These are phyloP conservation scores for Acropternis orthonyx DNA, from an alignment of 2,797 vertebrate genomes.

Conservation along the genomic window DNA sequence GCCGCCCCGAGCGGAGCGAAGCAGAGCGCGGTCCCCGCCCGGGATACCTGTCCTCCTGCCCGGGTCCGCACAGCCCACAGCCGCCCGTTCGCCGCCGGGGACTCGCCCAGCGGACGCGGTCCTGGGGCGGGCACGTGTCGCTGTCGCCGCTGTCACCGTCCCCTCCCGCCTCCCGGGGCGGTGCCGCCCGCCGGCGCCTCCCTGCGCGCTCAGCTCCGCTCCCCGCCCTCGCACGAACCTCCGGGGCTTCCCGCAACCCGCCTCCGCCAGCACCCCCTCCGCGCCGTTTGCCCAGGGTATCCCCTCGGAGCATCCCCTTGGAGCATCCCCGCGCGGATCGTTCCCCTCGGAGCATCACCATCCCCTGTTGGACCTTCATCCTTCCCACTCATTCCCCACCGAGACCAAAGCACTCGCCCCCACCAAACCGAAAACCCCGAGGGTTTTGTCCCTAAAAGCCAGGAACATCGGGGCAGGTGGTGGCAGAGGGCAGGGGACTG, in stretches of 20 bases:
- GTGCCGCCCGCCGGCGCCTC: background rate
- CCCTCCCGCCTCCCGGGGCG: background rate
- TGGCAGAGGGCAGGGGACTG: background rate
- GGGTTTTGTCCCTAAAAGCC: background rate
- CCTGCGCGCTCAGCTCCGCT: background rate
- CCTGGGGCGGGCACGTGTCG: background rate
- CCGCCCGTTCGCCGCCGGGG: background rate
- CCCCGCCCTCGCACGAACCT: background rate
- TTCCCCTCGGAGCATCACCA: fast-evolving
- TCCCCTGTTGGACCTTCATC: too few relatives aligned
- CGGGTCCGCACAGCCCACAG: background rate
- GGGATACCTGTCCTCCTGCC: background rate
- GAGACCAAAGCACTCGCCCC: background rate
- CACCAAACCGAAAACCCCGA: fast-evolving
- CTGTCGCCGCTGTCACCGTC: background rate
- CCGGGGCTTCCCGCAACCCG: background rate
- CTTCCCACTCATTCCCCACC: background rate
- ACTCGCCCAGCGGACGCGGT: background rate
- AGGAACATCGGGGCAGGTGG: too few relatives aligned
- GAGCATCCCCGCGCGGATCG: fast-evolving
- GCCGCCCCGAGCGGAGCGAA: background rate
- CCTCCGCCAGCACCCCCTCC: background rate
- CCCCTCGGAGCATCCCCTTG: background rate
- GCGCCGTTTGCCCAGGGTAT: fast-evolving
- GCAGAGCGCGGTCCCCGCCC: background rate